phyloP scores from a whole-genome alignment of 2,888 invertebrate genomes.

The Amphipoea lucens region DNA sequence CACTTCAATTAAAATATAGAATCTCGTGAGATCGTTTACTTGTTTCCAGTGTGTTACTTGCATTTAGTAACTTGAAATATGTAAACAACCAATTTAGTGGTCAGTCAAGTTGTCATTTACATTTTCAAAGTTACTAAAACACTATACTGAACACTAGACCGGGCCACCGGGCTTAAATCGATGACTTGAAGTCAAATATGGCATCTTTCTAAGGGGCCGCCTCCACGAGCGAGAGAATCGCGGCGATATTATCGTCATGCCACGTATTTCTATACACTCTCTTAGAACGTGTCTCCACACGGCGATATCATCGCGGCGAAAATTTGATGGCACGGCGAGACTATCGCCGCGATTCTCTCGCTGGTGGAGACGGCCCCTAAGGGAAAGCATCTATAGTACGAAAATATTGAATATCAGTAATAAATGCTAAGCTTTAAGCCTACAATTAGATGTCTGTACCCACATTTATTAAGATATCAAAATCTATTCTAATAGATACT shows the following conservation, averaged over 20 bases:
- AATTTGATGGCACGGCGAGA: too few species aligned
- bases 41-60: constrained; percentile 17
- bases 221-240: too few species aligned
- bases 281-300: too few species aligned
- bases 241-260: too few species aligned
- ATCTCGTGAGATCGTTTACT: constrained; percentile 22
- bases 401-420: constrained; percentile 31
- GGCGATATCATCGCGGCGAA: too few species aligned
- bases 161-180: not conserved
- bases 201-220: not conserved
- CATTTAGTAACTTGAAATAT: constrained; percentile 13
- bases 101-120: constrained; percentile 1
- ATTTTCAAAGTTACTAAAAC: not conserved
- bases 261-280: too few species aligned
- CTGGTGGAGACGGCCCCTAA: too few species aligned
- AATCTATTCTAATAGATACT: constrained; percentile 9
- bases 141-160: not conserved
- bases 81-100: not conserved
- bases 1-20: constrained; percentile 9
- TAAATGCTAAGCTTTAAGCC: constrained; percentile 19
- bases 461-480: constrained; percentile 11
- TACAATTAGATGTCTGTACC: constrained; percentile 5
- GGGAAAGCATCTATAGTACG: not conserved
- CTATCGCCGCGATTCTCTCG: too few species aligned
- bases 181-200: not conserved